phyloP scores from a whole-genome alignment of 2,113 vertebrate species.

The Amphiprion ocellaris region DNA sequence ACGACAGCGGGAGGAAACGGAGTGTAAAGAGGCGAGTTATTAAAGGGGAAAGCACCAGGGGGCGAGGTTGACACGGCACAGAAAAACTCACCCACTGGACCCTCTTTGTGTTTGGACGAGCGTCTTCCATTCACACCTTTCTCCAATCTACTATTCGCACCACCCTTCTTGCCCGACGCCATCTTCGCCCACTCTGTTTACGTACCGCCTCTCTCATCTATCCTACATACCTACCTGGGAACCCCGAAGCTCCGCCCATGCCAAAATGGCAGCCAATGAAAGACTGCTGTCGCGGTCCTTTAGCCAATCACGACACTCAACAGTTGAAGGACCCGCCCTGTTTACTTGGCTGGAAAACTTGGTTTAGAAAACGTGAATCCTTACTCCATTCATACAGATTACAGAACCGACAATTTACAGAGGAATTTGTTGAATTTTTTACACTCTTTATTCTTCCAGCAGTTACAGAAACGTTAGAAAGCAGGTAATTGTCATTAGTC shows the following conservation, averaged over 20 bases:
- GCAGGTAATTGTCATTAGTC: not conserved
- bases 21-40: not conserved
- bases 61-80: not conserved
- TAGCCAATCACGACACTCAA: conserved; percentile 57
- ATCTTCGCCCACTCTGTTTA: conserved; percentile 78
- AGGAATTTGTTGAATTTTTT: accelerated
- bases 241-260: conserved; percentile 46
- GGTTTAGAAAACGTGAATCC: not conserved
- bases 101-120: conserved; percentile 79
- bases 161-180: conserved; percentile 82
- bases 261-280: conserved; percentile 53
- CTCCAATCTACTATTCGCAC: conserved; percentile 69
- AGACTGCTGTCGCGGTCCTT: accelerated
- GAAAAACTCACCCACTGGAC: conserved; percentile 78
- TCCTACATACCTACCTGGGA: conserved; percentile 66
- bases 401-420: not conserved
- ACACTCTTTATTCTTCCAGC: conserved; percentile 27
- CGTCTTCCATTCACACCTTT: conserved; percentile 81
- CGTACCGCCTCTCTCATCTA: conserved; percentile 59
- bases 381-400: not conserved
- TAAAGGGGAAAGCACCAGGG: not conserved
- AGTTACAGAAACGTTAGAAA: not conserved
- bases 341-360: conserved; percentile 5
- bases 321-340: not conserved
- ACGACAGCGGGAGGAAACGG: conserved; percentile 24